A percentile compares a stretch with the other conserved stretches of the same genome.
phyloP scores from a whole-genome alignment of 1,140 invertebrate species.

The Scaptodrosophila lebanonensis region DNA sequence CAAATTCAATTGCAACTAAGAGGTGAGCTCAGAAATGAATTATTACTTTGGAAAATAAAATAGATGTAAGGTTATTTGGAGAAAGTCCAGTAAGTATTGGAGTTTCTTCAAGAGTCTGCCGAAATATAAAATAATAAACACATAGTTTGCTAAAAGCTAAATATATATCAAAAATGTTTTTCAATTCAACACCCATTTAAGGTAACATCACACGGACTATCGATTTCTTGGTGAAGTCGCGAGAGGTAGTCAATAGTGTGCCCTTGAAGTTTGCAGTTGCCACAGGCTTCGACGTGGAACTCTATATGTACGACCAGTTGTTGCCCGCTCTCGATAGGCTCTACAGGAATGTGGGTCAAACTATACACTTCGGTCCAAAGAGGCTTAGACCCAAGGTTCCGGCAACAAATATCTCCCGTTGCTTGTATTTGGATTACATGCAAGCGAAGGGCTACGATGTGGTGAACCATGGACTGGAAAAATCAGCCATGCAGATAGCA shows the following conservation, averaged over 20 bases:
- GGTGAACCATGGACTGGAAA: slow-evolving; percentile 76
- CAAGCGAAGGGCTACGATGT: slow-evolving; percentile 33
- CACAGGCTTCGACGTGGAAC: slow-evolving; percentile 24
- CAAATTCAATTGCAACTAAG: slow-evolving; percentile 20
- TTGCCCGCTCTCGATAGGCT: slow-evolving; percentile 35
- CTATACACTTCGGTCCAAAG: slow-evolving; percentile 14
- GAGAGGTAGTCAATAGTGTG: neutral
- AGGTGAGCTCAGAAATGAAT: slow-evolving; percentile 14
- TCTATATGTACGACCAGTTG: slow-evolving; percentile 30
- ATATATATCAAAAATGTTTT: too few species aligned
- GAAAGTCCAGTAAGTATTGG: too few species aligned
- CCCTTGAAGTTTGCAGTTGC: slow-evolving; percentile 14
- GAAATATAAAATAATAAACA: neutral
- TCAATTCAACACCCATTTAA: too few species aligned
- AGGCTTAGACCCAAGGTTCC: neutral
- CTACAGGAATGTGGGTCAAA: slow-evolving; percentile 15
- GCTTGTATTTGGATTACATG: slow-evolving; percentile 37
- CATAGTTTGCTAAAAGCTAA: too few species aligned
- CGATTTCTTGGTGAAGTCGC: slow-evolving; percentile 43
- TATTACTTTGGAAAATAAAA: too few species aligned
- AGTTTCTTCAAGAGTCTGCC: too few species aligned
- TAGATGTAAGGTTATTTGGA: too few species aligned
- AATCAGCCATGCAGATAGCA: slow-evolving; percentile 77
- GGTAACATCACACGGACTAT: slow-evolving; percentile 15
- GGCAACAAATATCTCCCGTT: neutral